phyloP scores from a whole-genome alignment of 2,888 invertebrate species.

The Dynastes grantii region DNA sequence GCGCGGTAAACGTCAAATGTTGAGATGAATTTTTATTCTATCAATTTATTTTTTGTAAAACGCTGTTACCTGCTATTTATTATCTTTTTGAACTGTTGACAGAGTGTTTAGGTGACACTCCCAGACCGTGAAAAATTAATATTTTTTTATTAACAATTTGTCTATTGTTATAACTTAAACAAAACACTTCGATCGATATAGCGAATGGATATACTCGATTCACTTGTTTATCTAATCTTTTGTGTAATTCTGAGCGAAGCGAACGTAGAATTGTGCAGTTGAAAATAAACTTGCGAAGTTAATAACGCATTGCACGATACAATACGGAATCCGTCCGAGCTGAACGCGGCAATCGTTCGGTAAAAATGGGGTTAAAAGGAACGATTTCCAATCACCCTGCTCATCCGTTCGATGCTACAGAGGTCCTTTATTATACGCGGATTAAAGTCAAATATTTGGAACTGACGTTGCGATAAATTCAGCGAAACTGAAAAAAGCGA shows the following conservation, averaged over 20 bases:
- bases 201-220: no score
- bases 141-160: no score
- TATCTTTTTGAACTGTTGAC: no score
- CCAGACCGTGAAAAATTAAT: no score
- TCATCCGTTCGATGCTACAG: constrained; percentile 35
- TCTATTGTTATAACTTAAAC: no score
- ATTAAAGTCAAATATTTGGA: constrained; percentile 52
- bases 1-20: no score
- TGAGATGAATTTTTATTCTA: no score
- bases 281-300: constrained; percentile 22
- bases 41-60: no score
- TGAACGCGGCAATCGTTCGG: constrained; percentile 17
- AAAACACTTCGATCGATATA: no score
- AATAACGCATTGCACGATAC: constrained; percentile 29
- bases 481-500: constrained; percentile 46
- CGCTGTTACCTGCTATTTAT: no score
- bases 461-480: constrained; percentile 55
- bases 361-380: constrained; percentile 37
- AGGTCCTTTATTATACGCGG: constrained; percentile 46
- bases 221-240: no score
- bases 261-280: background rate
- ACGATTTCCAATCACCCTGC: constrained; percentile 34
- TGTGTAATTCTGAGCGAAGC: background rate
- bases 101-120: no score
- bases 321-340: constrained; percentile 4